Conservation (phyloP, 2,888 invertebrate genomes). For the Galerucella nymphaeae region DNA sequence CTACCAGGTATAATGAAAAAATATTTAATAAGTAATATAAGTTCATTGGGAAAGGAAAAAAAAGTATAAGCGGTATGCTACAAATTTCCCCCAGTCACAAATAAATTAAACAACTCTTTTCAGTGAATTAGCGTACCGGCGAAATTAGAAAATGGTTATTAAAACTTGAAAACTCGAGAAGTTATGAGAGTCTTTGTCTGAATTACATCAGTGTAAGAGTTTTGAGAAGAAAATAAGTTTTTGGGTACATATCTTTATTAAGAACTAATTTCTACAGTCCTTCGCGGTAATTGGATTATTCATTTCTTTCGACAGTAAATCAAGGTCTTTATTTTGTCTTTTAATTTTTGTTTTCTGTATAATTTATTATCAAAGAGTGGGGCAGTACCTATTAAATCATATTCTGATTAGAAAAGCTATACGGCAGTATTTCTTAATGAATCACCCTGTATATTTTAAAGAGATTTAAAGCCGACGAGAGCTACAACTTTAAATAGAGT, state of each 20-base stretch:
- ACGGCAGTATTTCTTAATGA: too few relatives aligned
- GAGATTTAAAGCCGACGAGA: background rate
- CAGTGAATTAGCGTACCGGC: slow-evolving; percentile 35
- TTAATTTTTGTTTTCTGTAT: background rate
- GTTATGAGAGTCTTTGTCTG: slow-evolving; percentile 40
- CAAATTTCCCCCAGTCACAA: slow-evolving; percentile 34
- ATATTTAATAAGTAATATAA: background rate
- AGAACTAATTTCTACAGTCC: slow-evolving; percentile 39
- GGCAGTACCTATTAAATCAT: too few relatives aligned
- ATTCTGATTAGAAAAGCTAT: too few relatives aligned
- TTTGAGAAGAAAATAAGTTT: slow-evolving; percentile 35
- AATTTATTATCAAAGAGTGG: background rate
- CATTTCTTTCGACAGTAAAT: slow-evolving; percentile 24
- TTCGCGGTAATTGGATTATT: slow-evolving; percentile 39
- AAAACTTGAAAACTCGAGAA: slow-evolving; percentile 43
- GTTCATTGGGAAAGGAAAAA: background rate
- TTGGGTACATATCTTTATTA: slow-evolving; percentile 43
- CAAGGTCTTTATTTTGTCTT: slow-evolving; percentile 2
- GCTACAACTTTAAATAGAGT: background rate
- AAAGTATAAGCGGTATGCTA: slow-evolving; percentile 14
- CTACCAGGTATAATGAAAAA: background rate
- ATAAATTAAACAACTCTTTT: slow-evolving; percentile 41
- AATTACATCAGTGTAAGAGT: slow-evolving; percentile 42
- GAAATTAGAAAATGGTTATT: slow-evolving; percentile 45
- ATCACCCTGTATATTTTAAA: background rate